Evolutionary conservation across 2,113 vertebrate genomes (phyloP).

Genomic region (Otocyon megalotis): DNA sequence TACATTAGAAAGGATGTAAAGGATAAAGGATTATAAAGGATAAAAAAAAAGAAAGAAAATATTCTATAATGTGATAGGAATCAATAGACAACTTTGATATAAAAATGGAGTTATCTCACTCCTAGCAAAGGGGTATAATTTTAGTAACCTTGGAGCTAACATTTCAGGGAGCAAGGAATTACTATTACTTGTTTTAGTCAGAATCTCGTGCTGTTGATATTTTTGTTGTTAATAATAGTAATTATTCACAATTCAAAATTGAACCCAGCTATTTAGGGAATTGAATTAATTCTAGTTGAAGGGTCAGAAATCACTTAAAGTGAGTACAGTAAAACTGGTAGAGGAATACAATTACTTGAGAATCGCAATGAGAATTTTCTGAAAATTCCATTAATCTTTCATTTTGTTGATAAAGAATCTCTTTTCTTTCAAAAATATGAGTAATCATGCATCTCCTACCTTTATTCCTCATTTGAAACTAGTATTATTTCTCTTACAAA

Average conservation of each 20-base stretch:
- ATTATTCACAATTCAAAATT: background rate
- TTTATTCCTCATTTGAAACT: background rate
- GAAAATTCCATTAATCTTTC: background rate
- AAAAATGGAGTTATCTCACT: background rate
- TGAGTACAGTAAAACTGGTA: background rate
- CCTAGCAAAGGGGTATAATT: background rate
- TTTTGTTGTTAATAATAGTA: background rate
- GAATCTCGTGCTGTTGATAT: background rate
- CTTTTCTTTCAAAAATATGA: background rate
- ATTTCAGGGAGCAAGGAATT: background rate
- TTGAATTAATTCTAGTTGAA: background rate
- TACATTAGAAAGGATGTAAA: too few relatives aligned
- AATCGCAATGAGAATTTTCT: conserved; percentile 33
- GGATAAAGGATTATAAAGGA: too few relatives aligned
- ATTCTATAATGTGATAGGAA: background rate
- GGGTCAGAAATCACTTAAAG: background rate
- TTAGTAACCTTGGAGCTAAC: background rate
- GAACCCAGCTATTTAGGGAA: background rate
- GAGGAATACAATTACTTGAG: background rate
- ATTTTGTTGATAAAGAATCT: background rate
- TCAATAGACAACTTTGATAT: background rate
- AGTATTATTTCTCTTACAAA: background rate
- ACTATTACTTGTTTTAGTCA: background rate
- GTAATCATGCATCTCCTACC: background rate
- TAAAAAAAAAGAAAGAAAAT: background rate